Conservation (phyloP, 2,888 invertebrate species). For the Lepidochrysops patricia region DNA sequence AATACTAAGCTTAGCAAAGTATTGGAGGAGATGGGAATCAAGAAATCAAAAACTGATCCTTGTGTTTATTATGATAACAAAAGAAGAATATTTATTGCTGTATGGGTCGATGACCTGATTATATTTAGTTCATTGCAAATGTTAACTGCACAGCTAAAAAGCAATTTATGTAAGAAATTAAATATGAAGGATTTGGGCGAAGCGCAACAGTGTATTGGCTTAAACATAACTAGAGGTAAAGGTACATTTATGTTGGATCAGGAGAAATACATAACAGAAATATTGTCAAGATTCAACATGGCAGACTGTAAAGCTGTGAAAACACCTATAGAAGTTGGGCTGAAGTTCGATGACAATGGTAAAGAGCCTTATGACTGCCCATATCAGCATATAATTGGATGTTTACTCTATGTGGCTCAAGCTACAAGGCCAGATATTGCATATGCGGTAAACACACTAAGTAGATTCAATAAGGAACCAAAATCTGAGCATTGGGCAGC, state of each 20-base stretch:
- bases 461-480: conserved; percentile 16
- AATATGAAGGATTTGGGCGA: conserved; percentile 20
- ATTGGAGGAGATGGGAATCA: conserved; percentile 18
- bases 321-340: conserved; percentile 15
- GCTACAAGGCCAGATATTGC: conserved; percentile 19
- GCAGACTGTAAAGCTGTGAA: conserved; percentile 18
- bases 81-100: conserved; percentile 19
- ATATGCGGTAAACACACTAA: conserved; percentile 17
- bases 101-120: conserved; percentile 25
- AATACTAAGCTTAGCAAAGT: conserved; percentile 19
- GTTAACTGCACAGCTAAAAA: conserved; percentile 14
- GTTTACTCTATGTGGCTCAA: conserved; percentile 19
- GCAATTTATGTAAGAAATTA: conserved; percentile 17
- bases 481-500: conserved; percentile 4
- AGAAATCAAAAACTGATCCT: conserved; percentile 21
- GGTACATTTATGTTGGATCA: conserved; percentile 17
- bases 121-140: conserved; percentile 2
- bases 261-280: conserved; percentile 21
- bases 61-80: conserved; percentile 21
- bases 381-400: conserved; percentile 25
- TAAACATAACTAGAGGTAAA: conserved; percentile 16
- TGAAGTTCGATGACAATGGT: conserved; percentile 5
- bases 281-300: conserved; percentile 18
- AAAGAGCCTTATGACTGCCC: conserved; percentile 14
- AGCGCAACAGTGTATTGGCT: conserved; percentile 18